phyloP scores from a whole-genome alignment of 2,797 vertebrate species.

The Coreius guichenoti region DNA sequence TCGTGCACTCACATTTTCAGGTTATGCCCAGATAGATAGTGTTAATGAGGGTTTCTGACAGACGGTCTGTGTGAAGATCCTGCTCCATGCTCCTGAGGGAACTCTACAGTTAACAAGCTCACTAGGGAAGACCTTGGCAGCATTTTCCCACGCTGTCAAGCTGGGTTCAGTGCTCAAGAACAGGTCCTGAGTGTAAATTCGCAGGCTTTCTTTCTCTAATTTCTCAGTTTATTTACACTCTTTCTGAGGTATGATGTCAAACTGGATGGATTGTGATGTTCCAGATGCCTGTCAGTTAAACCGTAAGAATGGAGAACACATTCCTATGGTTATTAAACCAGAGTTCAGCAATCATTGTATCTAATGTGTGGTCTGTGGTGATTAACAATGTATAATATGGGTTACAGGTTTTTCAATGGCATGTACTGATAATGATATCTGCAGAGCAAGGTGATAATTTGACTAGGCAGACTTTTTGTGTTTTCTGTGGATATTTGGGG shows the following conservation, averaged over 20 bases:
- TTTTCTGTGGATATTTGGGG: background rate
- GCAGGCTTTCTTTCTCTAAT: conserved; percentile 3
- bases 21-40: conserved; percentile 40
- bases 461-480: too few species aligned
- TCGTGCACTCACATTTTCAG: conserved; percentile 21
- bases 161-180: conserved; percentile 26
- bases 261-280: background rate
- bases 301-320: background rate
- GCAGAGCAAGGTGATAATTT: background rate
- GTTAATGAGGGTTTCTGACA: conserved; percentile 53
- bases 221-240: conserved; percentile 18
- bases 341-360: background rate
- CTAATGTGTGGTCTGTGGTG: background rate
- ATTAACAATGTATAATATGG: background rate
- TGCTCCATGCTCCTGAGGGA: conserved; percentile 39
- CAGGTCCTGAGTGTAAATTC: conserved; percentile 7
- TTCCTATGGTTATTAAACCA: background rate
- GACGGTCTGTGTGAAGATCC: conserved; percentile 45
- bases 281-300: background rate
- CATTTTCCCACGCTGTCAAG: conserved; percentile 60
- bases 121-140: conserved; percentile 52
- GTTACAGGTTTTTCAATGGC: background rate
- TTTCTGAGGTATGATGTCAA: background rate
- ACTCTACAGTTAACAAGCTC: conserved; percentile 49
- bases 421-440: background rate